Conservation (phyloP, 2,797 vertebrate species). For the Amazona ochrocephala region DNA sequence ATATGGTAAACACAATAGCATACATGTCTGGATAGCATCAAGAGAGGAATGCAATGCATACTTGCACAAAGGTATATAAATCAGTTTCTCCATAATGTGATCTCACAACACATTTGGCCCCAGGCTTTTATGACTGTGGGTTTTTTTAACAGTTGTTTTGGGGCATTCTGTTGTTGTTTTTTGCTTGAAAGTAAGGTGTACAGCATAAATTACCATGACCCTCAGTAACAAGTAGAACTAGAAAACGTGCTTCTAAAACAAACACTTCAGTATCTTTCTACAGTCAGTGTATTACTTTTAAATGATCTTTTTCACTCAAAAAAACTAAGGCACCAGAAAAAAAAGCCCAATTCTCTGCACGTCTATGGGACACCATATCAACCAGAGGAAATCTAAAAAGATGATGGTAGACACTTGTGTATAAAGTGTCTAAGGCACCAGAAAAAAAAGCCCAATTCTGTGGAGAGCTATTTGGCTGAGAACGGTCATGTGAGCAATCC, state of each 20-base stretch:
- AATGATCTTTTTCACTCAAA: background rate
- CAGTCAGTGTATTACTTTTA: background rate
- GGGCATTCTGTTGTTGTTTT: background rate
- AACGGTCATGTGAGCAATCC: too few species aligned
- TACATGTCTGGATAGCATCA: background rate
- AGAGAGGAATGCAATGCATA: background rate
- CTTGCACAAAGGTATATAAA: background rate
- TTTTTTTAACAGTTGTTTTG: background rate
- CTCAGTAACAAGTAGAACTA: background rate
- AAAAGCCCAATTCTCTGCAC: background rate
- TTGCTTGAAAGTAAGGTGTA: background rate
- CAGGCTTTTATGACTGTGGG: background rate
- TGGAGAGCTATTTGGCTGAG: too few species aligned
- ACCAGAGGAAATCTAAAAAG: background rate
- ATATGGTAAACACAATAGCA: background rate
- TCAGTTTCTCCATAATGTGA: background rate
- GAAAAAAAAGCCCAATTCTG: background rate
- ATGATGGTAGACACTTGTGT: background rate
- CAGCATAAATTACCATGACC: background rate
- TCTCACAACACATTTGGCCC: background rate
- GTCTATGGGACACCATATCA: background rate
- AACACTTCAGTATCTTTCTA: background rate
- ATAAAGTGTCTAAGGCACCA: background rate
- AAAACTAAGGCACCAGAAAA: background rate
- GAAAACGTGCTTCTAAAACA: constrained; percentile 45